phyloP scores from a whole-genome alignment of 92 coral and sea anemone species.

The Pocillopora grandis region DNA sequence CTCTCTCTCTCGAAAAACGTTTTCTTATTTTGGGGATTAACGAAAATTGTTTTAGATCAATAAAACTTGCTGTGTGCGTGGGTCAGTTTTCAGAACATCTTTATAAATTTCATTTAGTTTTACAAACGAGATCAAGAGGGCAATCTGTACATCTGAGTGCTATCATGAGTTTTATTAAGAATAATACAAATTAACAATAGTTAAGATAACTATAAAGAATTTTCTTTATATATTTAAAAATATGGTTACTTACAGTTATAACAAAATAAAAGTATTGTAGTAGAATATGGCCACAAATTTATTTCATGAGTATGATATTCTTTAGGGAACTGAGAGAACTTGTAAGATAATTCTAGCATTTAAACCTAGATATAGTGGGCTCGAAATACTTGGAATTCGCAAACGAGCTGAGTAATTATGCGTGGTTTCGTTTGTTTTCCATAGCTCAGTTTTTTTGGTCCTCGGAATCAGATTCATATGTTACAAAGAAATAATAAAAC shows the following conservation, averaged over 20 bases:
- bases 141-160: no score
- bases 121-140: no score
- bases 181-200: constrained; percentile 10
- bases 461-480: neutral
- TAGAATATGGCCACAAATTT: neutral
- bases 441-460: neutral
- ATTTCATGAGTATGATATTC: neutral
- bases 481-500: neutral
- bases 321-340: neutral
- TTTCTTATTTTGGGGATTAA: no score
- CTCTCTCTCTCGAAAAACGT: no score
- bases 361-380: neutral
- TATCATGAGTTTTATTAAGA: constrained; percentile 8
- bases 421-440: neutral
- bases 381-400: neutral
- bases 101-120: neutral
- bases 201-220: neutral
- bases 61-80: no score
- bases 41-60: no score
- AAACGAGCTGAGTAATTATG: neutral
- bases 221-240: neutral
- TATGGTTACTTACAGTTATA: neutral
- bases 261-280: neutral
- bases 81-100: no score
- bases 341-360: neutral